Conservation (phyloP, 2,888 invertebrate species). For the Chrysolina haemoptera region DNA sequence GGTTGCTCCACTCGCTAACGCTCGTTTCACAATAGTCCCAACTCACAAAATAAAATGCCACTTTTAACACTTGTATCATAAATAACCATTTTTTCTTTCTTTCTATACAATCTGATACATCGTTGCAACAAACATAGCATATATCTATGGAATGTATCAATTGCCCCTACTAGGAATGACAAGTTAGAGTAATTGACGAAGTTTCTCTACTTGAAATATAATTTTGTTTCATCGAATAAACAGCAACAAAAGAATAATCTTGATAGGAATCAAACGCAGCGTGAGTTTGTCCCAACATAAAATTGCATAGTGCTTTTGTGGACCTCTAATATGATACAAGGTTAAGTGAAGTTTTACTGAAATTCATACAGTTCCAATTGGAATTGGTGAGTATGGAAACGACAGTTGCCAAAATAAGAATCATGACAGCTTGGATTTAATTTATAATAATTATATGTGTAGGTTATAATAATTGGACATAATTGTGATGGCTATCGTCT, state of each 20-base stretch:
- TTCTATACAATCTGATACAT: too few species aligned
- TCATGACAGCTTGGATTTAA: too few species aligned
- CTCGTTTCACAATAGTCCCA: too few species aligned
- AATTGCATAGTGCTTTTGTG: constrained; percentile 34
- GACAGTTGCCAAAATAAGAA: not conserved
- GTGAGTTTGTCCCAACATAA: constrained; percentile 31
- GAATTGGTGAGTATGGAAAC: constrained; percentile 19
- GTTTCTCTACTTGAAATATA: constrained; percentile 26
- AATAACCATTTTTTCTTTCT: too few species aligned
- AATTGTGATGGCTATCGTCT: too few species aligned
- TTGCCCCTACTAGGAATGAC: constrained; percentile 18
- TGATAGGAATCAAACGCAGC: constrained; percentile 34
- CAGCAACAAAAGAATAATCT: constrained; percentile 37
- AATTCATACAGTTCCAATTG: not conserved
- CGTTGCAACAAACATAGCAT: not conserved
- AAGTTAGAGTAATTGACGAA: not conserved
- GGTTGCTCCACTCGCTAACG: too few species aligned
- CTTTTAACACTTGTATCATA: too few species aligned
- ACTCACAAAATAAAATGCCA: too few species aligned
- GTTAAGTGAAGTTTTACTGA: constrained; percentile 35
- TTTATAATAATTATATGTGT: too few species aligned
- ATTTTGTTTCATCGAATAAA: constrained; percentile 39
- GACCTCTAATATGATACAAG: constrained; percentile 39
- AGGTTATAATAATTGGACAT: too few species aligned
- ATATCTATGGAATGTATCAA: not conserved